Base-by-base conservation (phyloP, 2,113 vertebrate species). In the Amphiprion ocellaris region DNA sequence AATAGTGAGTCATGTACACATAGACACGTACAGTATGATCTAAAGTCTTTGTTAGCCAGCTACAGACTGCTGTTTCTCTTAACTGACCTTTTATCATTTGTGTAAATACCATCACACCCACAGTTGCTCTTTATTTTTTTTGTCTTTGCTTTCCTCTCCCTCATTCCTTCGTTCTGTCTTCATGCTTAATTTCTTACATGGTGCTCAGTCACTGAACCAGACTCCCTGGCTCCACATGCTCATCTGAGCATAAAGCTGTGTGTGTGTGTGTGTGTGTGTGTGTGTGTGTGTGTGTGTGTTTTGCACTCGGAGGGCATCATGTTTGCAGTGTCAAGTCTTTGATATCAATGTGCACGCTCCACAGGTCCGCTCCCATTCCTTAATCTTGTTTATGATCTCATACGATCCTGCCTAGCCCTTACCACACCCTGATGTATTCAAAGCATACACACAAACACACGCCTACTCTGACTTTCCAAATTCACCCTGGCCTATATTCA, bases 351-450 rank as follows among this genome's bases (percentile, higher is more conserved):
- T 71, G 49, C 64, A 39, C 63, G 24, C 84, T 81, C 80, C 69
- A 85, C 70, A 77, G 70, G 75, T 83, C 58, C 52, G 17, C 82
- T 79, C 86, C 81, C 77, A 75, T 82, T 81, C 67, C 71, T 89
- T 91, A 73, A 89, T 86, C 85, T 87, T 58, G 65, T 71, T 41
- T 64, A 44, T 82, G 87, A 91, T 86, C 90, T 90, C 83, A 81
- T 85, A 61, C 74, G 65, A 44, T 75, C 55, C 60, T 68, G 68
- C 86, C 79, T 26, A 67, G 75, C 82, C 86, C 82, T 69, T 19
- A 81, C 82, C 53, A 74, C 85, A 79, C 90, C 89, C 84, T 87
- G 30, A 77, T 87, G 50, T 37, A 70, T 84, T 90, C 72, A 84
- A 56, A 87, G 72, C 41, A 61, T 23, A 8, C 49, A 84, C 47